Conservation (phyloP, 2,113 vertebrate species). For the Suricata suricatta region DNA sequence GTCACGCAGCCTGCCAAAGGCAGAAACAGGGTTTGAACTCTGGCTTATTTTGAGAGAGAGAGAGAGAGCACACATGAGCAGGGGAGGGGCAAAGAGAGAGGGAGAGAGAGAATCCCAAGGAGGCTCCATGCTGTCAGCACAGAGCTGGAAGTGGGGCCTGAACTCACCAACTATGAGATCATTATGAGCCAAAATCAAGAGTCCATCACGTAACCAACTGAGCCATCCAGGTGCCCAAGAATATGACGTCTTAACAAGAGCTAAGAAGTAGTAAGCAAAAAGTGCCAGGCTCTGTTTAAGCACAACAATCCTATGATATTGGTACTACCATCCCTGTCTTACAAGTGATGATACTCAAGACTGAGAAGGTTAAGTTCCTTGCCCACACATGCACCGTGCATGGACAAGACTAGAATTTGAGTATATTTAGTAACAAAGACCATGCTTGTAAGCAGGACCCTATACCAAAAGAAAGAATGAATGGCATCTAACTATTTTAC, state of each 20-base stretch:
- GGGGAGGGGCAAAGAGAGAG: too few relatives aligned
- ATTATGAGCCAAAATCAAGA: too few relatives aligned
- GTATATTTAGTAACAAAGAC: not conserved
- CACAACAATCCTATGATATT: not conserved
- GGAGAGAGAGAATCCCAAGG: too few relatives aligned
- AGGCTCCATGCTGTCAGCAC: too few relatives aligned
- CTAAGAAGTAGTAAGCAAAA: not conserved
- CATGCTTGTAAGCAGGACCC: not conserved
- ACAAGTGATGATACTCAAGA: not conserved
- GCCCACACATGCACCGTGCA: not conserved
- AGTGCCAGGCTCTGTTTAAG: not conserved
- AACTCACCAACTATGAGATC: too few relatives aligned
- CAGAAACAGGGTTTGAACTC: not conserved
- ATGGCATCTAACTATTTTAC: not conserved
- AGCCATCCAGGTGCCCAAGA: not conserved
- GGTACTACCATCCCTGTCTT: not conserved
- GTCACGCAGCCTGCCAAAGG: not conserved
- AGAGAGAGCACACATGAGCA: too few relatives aligned
- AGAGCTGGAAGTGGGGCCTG: too few relatives aligned
- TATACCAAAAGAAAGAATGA: not conserved
- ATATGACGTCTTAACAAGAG: not conserved
- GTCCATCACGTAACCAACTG: not conserved
- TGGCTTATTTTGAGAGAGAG: not conserved
- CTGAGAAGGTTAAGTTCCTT: not conserved
- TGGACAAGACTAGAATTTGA: not conserved